Base-by-base conservation (phyloP, 1,140 invertebrate species). In the Meteorus sp. region DNA sequence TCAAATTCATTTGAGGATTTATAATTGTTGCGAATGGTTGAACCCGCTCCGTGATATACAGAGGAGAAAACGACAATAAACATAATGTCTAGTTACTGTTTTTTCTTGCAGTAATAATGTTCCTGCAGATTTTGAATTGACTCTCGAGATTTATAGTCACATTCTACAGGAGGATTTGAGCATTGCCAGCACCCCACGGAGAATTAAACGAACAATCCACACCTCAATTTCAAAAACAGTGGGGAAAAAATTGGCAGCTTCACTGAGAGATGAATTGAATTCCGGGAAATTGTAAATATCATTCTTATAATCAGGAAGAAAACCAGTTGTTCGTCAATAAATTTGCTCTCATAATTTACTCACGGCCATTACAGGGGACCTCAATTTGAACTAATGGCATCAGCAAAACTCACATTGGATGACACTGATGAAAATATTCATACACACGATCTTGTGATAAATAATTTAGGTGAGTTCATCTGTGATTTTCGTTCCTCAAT, bases 151-250 rank as follows among this genome's bases (percentile, higher is more conserved):
- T 13, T 90, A 88, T 68, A 85, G 85, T 62, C 85, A 88, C 62
- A 82, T 89, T 43, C 71, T 88, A 17, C 85, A 87, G 64, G 86
- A 88, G 60, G 88, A 90, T 69, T 72, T 89, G 31, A 86, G 82
- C 6, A 88, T 89, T 29, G 87, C 87, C 1, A 86, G 83, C 62
- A 87, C 87, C 1, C 85, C 86, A 0, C 78, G 85, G 58, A 87
- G 87, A 72, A 83, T 89, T 0, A 85, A 85, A 68, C 85, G 85
- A 52, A 87, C 86, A 3, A 86, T 90, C 31, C 87, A 88, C 51
- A 85, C 83, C 31, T 89, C 87, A 6, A 86, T 90, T 17, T 87
- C 85, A 22, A 81, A 85, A 66, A 88, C 86, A 17, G 85, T 89
- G 11, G 88, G 88, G 0, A 85, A 86, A 65, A 85, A 84, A 67